Evolutionary conservation across 2,797 vertebrate genomes (phyloP), one percentile per base, ranked within the genome.

Genomic region (Oceanodroma leucorhoa): DNA sequence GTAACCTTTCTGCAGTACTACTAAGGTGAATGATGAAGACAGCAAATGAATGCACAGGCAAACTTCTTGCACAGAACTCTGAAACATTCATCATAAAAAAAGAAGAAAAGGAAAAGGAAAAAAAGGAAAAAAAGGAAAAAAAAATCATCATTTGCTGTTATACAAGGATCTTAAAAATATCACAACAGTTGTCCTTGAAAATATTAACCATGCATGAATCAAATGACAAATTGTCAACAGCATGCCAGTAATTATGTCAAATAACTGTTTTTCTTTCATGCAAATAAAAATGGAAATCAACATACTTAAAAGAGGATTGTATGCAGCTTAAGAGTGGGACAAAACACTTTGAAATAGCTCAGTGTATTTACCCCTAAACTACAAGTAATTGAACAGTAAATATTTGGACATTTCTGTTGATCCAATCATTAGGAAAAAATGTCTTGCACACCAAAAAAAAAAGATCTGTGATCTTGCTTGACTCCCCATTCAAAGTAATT

Each of bases 241-340:
- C 34, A 53, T 57, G 29, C 21, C 71, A 87, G 60, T 87, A 90
- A 94, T 92, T 89, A 94, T 76, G 34, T 87, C 34, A 95, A 96
- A 96, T 92, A 94, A 84, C 86, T 89, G 78, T 80, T 96, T 91
- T 91, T 83, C 78, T 90, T 93, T 90, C 50, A 60, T 64, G 78
- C 50, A 95, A 90, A 92, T 90, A 86, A 92, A 95, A 87, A 89
- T 89, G 79, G 82, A 95, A 97, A 96, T 92, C 86, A 81, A 43
- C 51, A 41, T 87, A 90, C 50, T 86, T 86, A 94, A 64, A 57
- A 85, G 36, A 79, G 75, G 61, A 72, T 90, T 88, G 51, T 40
- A 76, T 88, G 77, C 48, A 48, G 32, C 86, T 94, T 95, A 94
- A 93, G 62, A 82, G 62, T 82, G 16, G 41, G 30, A 90, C 38